Percentiles rank a stretch among this genome's conserved stretches.
These are phyloP conservation scores for Cynopterus sphinx DNA, from an alignment of 2,797 vertebrate genomes.

Conservation along the genomic window DNA sequence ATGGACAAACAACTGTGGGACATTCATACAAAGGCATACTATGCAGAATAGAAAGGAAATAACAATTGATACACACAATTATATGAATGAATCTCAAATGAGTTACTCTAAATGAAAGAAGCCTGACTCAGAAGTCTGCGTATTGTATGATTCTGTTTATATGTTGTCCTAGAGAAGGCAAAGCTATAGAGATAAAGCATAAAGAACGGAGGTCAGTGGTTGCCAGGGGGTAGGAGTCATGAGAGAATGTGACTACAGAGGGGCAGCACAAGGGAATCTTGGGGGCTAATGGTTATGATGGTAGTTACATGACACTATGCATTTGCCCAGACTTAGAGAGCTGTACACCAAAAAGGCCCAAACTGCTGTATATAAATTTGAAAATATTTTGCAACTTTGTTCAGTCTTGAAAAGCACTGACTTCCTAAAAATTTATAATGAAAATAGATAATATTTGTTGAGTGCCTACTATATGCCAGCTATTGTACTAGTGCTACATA, in stretches of 20 bases:
- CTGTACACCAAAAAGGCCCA: not conserved
- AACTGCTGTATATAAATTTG: not conserved
- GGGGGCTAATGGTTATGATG: not conserved
- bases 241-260: not conserved
- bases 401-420: not conserved
- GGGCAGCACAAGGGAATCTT: rapidly evolving
- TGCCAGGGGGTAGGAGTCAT: rapidly evolving
- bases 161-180: not conserved
- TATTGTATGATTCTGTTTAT: not conserved
- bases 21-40: not conserved
- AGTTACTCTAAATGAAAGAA: not conserved
- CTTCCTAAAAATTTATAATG: constrained; percentile 26
- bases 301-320: rapidly evolving
- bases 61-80: rapidly evolving
- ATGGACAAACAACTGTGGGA: not conserved
- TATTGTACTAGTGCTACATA: not conserved
- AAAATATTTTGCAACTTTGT: constrained; percentile 2
- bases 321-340: not conserved
- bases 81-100: not conserved
- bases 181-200: not conserved
- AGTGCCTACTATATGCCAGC: not conserved
- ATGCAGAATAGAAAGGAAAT: not conserved
- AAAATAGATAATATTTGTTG: not conserved
- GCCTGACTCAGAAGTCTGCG: not conserved
- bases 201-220: not conserved